Conservation (phyloP, 2,113 vertebrate species). For the Coptodon bakossiorum region DNA sequence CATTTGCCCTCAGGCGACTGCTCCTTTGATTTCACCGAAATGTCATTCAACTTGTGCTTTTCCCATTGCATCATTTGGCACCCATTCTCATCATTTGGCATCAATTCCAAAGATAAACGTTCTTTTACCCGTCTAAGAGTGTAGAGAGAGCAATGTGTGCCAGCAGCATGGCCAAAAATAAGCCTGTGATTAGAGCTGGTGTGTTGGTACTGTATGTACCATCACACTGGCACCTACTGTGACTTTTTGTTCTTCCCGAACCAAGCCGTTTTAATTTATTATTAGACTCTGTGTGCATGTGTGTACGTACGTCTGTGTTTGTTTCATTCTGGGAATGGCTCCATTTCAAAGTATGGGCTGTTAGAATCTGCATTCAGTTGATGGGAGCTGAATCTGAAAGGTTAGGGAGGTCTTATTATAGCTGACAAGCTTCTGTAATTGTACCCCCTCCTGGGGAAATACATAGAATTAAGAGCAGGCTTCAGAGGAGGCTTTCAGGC, state of each 20-base stretch:
- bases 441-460: constrained; percentile 26
- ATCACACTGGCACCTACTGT: neutral
- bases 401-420: constrained; percentile 56
- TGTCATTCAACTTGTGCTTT: neutral
- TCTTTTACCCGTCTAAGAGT: constrained; percentile 35
- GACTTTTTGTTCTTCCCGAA: constrained; percentile 44
- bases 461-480: neutral
- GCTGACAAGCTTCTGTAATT: constrained; percentile 44
- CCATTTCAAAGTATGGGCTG: constrained; percentile 28
- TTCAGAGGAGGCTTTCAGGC: neutral
- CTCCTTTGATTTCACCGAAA: neutral
- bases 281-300: constrained; percentile 29
- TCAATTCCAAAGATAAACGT: constrained; percentile 12
- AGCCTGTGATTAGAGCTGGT: neutral
- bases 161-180: constrained; percentile 35
- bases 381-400: constrained; percentile 34
- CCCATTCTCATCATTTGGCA: constrained; percentile 10
- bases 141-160: neutral
- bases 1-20: neutral
- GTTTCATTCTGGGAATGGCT: constrained; percentile 13
- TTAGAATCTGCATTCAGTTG: constrained; percentile 11
- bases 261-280: constrained; percentile 39
- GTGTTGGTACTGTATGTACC: constrained; percentile 12
- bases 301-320: constrained; percentile 9
- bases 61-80: constrained; percentile 11